Base-by-base conservation (phyloP, 2,113 vertebrate species). In the Apus apus region DNA sequence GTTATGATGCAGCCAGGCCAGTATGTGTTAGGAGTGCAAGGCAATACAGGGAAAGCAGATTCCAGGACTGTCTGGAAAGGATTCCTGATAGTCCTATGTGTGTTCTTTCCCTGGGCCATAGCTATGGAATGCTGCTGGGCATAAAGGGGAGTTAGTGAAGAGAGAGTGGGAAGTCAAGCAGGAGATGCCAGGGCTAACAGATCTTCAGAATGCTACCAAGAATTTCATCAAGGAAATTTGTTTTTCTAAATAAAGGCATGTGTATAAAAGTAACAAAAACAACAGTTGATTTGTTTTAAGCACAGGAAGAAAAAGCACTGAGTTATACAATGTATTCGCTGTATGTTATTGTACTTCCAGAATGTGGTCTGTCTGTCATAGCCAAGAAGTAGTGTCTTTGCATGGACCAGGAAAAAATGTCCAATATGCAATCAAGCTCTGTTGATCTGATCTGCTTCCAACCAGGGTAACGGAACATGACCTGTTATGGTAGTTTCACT, bases 21-120 rank as follows among this genome's bases (percentile, higher is more conserved):
- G 66, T 6, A 74, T 22, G 32, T 46, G 68, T 15, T 51, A 5
- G 0, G 1, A 15, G 27, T 9, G 5, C 48, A 16, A 56, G 34
- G 54, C 67, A 57, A 5, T 8, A 19, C 25, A 46, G 43, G 38
- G 51, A 46, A 51, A 50, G 23, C 12, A 48, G 21, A 27, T 29
- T 36, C 19, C 6, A 2, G 54, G n/a, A 36, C 5, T 21, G 58
- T 4, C 58, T 36, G 79, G 60, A 53, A 77, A 62, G 48, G 26
- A 43, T 79, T 65, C 29, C 51, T 6, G 16, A 0, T 18, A 1
- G 17, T 60, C n/a, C 38, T 5, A 0, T 6, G 18, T 30, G 58
- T 62, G 11, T 74, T 38, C 10, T 43, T 77, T 58, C 68, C 21
- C 60, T 51, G 34, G 48, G 51, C 43, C 20, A 8, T 19, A 6